phyloP scores from a whole-genome alignment of 2,113 vertebrate species.

The Psittacus erithacus region DNA sequence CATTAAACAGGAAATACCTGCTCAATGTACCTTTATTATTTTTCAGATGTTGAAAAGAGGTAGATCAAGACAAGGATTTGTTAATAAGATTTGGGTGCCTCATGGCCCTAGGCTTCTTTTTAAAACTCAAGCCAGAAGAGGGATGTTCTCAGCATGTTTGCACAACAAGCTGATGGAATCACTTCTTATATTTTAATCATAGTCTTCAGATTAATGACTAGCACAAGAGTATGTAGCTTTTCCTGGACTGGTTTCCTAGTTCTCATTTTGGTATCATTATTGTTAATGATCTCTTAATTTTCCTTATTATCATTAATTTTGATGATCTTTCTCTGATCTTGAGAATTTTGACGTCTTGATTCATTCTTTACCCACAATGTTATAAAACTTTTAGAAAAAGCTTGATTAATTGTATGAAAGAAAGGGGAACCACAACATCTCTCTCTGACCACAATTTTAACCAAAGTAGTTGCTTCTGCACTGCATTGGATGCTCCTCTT shows the following conservation, averaged over 20 bases:
- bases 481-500: not conserved
- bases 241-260: conserved; percentile 7
- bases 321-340: conserved; percentile 16
- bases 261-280: conserved; percentile 16
- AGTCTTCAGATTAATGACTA: conserved; percentile 5
- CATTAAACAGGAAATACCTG: conserved; percentile 55
- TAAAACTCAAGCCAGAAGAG: not conserved
- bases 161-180: conserved; percentile 19
- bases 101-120: conserved; percentile 1
- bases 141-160: conserved; percentile 20
- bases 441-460: not conserved
- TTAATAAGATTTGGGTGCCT: not conserved
- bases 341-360: not conserved
- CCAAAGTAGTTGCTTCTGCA: not conserved
- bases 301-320: conserved; percentile 1
- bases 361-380: not conserved
- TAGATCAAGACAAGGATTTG: conserved; percentile 3
- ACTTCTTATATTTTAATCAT: conserved; percentile 2
- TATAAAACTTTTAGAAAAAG: not conserved
- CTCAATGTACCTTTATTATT: conserved; percentile 21
- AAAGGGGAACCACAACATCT: not conserved
- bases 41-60: conserved; percentile 38
- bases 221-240: not conserved
- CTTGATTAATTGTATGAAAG: not conserved
- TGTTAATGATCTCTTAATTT: conserved; percentile 33